Base-by-base conservation (phyloP, 1,140 invertebrate species). In the Druon quercuslanigerum region DNA sequence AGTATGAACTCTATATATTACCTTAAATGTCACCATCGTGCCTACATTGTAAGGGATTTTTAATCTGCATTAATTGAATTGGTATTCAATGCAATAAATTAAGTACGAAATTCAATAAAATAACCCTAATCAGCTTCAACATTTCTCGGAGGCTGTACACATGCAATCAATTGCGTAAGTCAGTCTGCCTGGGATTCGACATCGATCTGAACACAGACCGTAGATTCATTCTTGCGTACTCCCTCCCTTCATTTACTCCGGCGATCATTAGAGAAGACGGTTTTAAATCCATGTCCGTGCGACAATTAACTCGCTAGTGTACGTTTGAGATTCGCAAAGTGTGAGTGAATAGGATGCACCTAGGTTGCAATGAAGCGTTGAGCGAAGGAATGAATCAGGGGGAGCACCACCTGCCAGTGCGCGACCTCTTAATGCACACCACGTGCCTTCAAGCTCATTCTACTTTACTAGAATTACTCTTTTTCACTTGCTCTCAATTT, bases 131-230 rank as follows among this genome's bases (percentile, higher is more conserved):
- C 25, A 40, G 16, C 33, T n/a, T 56, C 0, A 56, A 20, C 54
- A 66, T 66, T 66, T 33, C 33, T 46, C n/a, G 60, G 60, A 66
- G 60, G 60, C n/a, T 66, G 60, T 66, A 40, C 33, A 14, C 25
- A 46, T 40, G 60, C 16, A 66, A 66, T 66, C 60, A 66, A 66
- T 66, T 66, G 60, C 60, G 60, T 66, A 66, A 66, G 60, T 66
- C 60, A 66, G 25, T 40, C 60, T 66, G 60, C n/a, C 25, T 66
- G 60, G 40, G 60, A 66, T 66, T 66, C 60, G 33, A 66, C 60
- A 66, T 66, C 60, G 60, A 66, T 66, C 60, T 66, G 33, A 66
- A 66, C 33, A 66, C 60, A 66, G 60, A 66, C 60, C n/a, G 60
- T 66, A 16, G 60, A 66, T 66, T 66, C 60, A 66, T 66, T 66